These are phyloP conservation scores for Diadegma fenestrale DNA, from an alignment of 2,888 invertebrate species.

Conservation along the genomic window DNA sequence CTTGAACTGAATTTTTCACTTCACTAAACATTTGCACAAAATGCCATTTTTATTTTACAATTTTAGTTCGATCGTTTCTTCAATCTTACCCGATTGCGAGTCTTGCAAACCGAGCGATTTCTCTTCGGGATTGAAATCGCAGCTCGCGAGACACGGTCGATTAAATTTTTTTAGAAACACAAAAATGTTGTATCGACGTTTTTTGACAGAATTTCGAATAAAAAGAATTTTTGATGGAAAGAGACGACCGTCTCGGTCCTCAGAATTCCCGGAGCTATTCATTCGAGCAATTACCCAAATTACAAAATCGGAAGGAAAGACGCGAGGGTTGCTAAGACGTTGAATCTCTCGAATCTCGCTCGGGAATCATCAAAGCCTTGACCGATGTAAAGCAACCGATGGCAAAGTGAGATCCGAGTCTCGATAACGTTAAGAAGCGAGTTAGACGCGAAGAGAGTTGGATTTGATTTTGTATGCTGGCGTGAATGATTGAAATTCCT, in stretches of 20 bases:
- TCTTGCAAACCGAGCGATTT: background rate
- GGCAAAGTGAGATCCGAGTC: background rate
- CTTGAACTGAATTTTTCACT: constrained; percentile 7
- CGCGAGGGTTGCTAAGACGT: background rate
- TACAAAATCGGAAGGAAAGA: background rate
- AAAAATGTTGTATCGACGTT: too few relatives aligned
- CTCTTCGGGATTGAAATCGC: background rate
- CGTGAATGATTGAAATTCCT: background rate
- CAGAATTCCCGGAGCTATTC: background rate
- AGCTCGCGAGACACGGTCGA: too few relatives aligned
- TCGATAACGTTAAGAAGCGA: background rate
- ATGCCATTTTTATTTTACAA: background rate
- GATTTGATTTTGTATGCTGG: background rate
- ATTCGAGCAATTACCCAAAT: background rate
- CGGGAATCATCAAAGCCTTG: background rate
- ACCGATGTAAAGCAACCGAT: background rate
- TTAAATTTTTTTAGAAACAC: too few relatives aligned
- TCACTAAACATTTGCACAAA: background rate
- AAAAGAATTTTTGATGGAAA: background rate
- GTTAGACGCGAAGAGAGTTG: background rate
- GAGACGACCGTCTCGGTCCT: background rate
- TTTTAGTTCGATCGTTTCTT: background rate
- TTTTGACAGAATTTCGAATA: background rate
- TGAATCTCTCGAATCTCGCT: background rate
- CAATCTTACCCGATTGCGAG: background rate